phyloP scores from a whole-genome alignment of 2,797 vertebrate species.

The Pseudochirops cupreus region DNA sequence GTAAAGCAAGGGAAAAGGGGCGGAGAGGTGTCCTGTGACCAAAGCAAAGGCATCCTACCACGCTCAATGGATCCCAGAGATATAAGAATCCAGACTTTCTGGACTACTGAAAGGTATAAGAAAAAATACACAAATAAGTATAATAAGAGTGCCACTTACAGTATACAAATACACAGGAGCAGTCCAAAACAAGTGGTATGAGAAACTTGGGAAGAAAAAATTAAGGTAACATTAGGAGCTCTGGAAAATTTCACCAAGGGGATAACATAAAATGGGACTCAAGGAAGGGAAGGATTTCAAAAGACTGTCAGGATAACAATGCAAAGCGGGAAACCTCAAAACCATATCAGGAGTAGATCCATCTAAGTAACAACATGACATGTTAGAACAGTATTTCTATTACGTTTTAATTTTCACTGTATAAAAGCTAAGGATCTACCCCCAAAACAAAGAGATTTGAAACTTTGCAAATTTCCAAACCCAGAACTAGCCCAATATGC shows the following conservation, averaged over 20 bases:
- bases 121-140: not conserved
- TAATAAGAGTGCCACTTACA: not conserved
- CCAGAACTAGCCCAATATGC: not conserved
- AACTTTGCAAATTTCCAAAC: slow-evolving; percentile 20
- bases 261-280: not conserved
- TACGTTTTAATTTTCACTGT: not conserved
- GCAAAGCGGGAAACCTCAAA: not conserved
- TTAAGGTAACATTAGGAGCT: not conserved
- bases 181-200: not conserved
- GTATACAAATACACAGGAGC: not conserved
- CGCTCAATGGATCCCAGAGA: not conserved
- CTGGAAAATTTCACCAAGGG: not conserved
- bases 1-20: not conserved
- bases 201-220: not conserved
- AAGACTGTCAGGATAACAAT: not conserved
- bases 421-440: not conserved
- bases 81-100: not conserved
- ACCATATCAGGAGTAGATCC: not conserved
- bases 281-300: not conserved
- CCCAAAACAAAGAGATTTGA: not conserved
- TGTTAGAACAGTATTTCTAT: not conserved
- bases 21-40: not conserved
- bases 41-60: not conserved
- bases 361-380: not conserved
- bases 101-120: not conserved